These are phyloP conservation scores for Epinephelus lanceolatus DNA, from an alignment of 2,113 vertebrate species.

Conservation along the genomic window DNA sequence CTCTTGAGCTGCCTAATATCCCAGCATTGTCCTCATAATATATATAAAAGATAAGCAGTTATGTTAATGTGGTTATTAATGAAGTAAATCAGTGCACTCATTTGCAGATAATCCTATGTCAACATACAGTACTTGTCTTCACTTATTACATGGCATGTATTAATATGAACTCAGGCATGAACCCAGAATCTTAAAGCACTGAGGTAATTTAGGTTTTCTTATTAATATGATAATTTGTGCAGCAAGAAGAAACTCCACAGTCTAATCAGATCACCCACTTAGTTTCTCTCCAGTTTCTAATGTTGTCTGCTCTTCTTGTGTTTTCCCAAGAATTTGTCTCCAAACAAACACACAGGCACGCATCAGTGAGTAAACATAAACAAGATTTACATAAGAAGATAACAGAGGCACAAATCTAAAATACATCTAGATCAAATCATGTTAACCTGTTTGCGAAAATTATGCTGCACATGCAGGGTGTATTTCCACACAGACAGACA, in stretches of 20 bases:
- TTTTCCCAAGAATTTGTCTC: constrained; percentile 9
- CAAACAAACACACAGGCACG: neutral
- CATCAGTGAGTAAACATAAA: constrained; percentile 28
- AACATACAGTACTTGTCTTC: constrained; percentile 45
- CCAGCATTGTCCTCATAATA: constrained; percentile 40
- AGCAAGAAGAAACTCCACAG: constrained; percentile 42
- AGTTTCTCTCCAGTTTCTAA: constrained; percentile 33
- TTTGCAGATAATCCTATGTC: constrained; percentile 59
- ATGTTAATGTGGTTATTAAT: constrained; percentile 69
- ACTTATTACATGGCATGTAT: constrained; percentile 28
- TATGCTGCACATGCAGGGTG: neutral
- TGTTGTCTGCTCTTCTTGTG: constrained; percentile 1
- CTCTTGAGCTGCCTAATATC: constrained; percentile 53
- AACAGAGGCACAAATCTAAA: neutral
- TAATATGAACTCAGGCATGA: constrained; percentile 53
- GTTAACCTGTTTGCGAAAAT: neutral
- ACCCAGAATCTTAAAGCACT: constrained; percentile 41
- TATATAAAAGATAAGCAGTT: constrained; percentile 65
- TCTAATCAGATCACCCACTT: constrained; percentile 48
- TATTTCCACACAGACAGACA: neutral
- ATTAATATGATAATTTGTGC: constrained; percentile 75
- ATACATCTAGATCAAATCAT: neutral
- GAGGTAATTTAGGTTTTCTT: constrained; percentile 62
- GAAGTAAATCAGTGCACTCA: constrained; percentile 53
- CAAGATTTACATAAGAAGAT: neutral